These are phyloP conservation scores for Pangasianodon gigas DNA, from an alignment of 2,113 vertebrate genomes.

Conservation along the genomic window DNA sequence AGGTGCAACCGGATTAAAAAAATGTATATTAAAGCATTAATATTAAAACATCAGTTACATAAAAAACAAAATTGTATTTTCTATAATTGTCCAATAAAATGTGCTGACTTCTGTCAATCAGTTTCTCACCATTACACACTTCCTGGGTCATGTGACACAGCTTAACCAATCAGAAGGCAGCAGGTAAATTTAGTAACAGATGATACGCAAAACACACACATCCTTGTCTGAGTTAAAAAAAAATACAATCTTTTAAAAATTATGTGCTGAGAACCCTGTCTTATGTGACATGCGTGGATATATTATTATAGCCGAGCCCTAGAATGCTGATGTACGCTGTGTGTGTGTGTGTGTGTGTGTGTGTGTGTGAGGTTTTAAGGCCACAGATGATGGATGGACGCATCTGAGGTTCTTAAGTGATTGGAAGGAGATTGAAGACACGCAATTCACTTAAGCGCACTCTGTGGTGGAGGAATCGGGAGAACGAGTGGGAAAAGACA, in stretches of 20 bases:
- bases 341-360: background rate
- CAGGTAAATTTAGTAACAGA: background rate
- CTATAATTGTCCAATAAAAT: background rate
- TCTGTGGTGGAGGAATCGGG: background rate
- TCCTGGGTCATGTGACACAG: background rate
- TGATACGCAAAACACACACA: background rate
- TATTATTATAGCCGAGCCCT: background rate
- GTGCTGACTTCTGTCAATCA: background rate
- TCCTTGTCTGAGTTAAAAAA: background rate
- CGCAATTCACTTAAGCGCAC: background rate
- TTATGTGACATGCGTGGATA: background rate
- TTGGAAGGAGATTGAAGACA: background rate
- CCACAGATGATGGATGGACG: background rate
- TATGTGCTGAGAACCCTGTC: background rate
- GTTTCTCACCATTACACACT: background rate
- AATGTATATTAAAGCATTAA: background rate
- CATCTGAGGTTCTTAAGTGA: constrained; percentile 4
- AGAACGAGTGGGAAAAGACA: background rate
- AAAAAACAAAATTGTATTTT: background rate
- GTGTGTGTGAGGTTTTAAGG: background rate
- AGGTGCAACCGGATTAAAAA: background rate
- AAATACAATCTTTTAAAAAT: background rate
- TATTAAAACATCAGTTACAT: background rate
- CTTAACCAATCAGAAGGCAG: background rate
- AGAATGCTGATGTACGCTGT: background rate